Percentiles rank a stretch among this genome's conserved stretches.
These are phyloP conservation scores for Conus betulinus DNA, from an alignment of 1,140 invertebrate genomes.

Conservation along the genomic window DNA sequence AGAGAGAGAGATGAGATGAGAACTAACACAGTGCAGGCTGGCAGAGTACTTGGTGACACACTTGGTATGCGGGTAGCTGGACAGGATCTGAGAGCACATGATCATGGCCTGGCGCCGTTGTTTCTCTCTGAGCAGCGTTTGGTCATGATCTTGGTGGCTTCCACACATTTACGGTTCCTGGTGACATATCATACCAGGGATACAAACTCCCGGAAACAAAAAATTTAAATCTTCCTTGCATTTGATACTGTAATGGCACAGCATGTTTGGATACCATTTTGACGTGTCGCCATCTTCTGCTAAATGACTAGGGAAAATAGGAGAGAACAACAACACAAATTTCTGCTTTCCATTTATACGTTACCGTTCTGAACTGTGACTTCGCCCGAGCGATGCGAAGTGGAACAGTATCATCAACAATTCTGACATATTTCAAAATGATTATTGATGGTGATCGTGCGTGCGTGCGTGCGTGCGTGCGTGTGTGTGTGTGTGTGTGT, in stretches of 20 bases:
- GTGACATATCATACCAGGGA: no score
- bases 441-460: background rate
- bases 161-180: background rate
- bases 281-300: no score
- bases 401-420: background rate
- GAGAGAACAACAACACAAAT: no score
- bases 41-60: conserved; percentile 16
- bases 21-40: no score
- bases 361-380: background rate
- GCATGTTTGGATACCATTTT: no score
- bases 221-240: no score
- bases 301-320: no score
- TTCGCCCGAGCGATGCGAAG: background rate
- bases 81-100: conserved; percentile 10
- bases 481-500: no score
- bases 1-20: no score
- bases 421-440: background rate
- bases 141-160: background rate
- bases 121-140: background rate
- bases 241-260: no score
- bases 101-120: background rate
- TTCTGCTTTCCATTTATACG: no score
- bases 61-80: background rate
- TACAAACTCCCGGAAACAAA: no score
- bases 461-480: background rate